Base-by-base conservation (phyloP, 2,888 invertebrate species). In the Clitarchus hookeri region DNA sequence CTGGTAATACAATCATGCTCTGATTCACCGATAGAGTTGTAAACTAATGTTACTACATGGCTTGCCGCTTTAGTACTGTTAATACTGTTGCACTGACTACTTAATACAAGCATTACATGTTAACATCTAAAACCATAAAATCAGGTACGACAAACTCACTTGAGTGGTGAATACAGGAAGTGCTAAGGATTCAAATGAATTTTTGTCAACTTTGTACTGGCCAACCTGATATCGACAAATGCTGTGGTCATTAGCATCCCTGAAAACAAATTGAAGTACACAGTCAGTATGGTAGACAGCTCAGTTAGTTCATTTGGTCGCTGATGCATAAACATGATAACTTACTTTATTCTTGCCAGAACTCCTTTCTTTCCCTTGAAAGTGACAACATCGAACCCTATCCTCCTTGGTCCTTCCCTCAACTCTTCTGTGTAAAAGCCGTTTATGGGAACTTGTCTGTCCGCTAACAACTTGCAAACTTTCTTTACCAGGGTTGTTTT, bases 371-470 rank as follows among this genome's bases (percentile, higher is more conserved):
- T 8, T 19, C 82, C 82, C 16, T 25, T 44, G 13, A 82, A 82
- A 44, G 82, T 82, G 16, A 82, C 82, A 27, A 82, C 9, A 27
- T 82, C 82, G 26, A 82, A 82, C 6, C 82, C 82, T 27, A 82
- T 27, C 23, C 82, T 82, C n/a, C 44, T 26, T 27, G 36, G 36
- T 13, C 36, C 82, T 36, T 82, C 44, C 82, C 82, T 26, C 23
- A 82, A 36, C 44, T 82, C 82, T 82, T 82, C 82, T 19, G 82
- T 82, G 19, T 82, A 82, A 82, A 82, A 82, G 82, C 82, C 82
- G 11, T 12, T 9, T 8, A 82, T 27, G 9, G 26, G 1, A 44
- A 82, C 19, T 4, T 27, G 19, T 8, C 19, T 82, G 0, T 82
- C 82, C 4, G 44, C 23, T 23, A 82, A 82, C 27, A 82, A 11